Conservation (phyloP, 2,113 vertebrate species). For the Bubo blakistoni region DNA sequence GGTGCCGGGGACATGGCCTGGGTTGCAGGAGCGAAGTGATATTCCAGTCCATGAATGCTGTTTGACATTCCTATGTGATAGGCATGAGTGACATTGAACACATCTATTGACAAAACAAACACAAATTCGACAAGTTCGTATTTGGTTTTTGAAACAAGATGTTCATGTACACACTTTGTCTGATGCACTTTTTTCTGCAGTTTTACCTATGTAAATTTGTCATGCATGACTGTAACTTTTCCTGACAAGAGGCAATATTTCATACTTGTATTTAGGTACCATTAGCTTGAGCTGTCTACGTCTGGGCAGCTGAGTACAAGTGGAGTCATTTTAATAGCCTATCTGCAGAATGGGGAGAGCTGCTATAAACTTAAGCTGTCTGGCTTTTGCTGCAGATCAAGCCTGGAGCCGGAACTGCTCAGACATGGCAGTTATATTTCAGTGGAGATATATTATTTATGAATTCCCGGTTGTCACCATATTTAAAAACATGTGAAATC, state of each 20-base stretch:
- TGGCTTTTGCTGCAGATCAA: constrained; percentile 1
- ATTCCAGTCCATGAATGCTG: background rate
- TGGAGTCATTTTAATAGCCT: background rate
- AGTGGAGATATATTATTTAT: constrained; percentile 47
- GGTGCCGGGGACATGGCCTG: background rate
- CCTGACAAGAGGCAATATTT: background rate
- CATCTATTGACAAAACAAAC: background rate
- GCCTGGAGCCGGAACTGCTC: background rate
- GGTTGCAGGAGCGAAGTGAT: background rate
- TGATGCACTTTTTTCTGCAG: background rate
- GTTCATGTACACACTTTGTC: background rate
- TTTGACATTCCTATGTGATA: background rate
- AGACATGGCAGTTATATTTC: constrained; percentile 44
- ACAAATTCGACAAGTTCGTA: background rate
- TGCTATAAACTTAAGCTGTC: background rate
- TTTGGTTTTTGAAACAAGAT: background rate
- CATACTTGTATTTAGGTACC: background rate
- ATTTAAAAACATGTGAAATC: constrained; percentile 56
- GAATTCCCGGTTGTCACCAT: constrained; percentile 48
- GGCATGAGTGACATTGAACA: background rate
- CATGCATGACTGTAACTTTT: background rate
- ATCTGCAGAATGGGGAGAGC: background rate
- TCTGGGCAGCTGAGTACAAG: background rate
- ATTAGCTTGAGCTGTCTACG: background rate
- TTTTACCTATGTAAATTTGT: background rate